A percentile compares a stretch with the other conserved stretches of the same genome.
phyloP scores from a whole-genome alignment of 2,113 vertebrate genomes.

The Pogonocichla stellata region DNA sequence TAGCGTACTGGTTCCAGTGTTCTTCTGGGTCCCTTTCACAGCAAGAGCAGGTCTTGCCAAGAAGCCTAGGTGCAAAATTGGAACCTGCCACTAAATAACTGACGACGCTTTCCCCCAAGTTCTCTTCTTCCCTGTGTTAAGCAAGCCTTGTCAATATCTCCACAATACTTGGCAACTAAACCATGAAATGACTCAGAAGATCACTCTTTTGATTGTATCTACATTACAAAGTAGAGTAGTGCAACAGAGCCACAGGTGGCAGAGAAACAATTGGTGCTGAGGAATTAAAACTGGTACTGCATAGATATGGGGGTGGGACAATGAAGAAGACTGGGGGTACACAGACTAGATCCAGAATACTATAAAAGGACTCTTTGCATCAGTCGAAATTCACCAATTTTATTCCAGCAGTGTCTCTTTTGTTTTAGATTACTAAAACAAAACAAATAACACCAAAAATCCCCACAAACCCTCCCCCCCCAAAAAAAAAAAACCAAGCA shows the following conservation, averaged over 20 bases:
- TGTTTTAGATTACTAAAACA: not conserved
- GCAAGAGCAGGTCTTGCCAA: not conserved
- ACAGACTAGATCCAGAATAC: not conserved
- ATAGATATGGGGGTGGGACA: not conserved
- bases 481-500: not conserved
- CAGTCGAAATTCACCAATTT: not conserved
- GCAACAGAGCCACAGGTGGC: not conserved
- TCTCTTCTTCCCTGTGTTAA: not conserved
- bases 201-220: not conserved
- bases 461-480: no score
- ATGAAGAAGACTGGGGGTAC: not conserved
- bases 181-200: not conserved
- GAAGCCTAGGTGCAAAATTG: not conserved
- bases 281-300: not conserved
- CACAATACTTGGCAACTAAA: not conserved
- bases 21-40: not conserved
- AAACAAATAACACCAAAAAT: no score
- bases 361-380: not conserved
- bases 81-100: not conserved
- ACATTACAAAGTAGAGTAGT: not conserved
- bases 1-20: rapidly evolving
- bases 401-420: not conserved
- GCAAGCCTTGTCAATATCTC: not conserved
- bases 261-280: not conserved
- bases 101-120: rapidly evolving